phyloP scores from a whole-genome alignment of 1,140 invertebrate genomes.

The Drosophila punjabiensis region DNA sequence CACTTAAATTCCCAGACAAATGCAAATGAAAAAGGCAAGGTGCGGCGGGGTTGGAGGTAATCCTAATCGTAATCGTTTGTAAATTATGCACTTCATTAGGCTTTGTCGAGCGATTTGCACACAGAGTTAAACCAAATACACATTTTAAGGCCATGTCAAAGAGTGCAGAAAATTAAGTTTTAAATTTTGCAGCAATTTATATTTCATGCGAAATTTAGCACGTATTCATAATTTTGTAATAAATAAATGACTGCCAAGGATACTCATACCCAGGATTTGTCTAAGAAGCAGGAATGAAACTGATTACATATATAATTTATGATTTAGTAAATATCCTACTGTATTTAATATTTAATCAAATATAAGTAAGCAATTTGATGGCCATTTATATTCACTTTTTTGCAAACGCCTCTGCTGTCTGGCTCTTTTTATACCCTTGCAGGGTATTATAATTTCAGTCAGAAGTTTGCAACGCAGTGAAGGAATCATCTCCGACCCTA shows the following conservation, averaged over 20 bases:
- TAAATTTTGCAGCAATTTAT: background rate
- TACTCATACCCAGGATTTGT: background rate
- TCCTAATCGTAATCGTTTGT: constrained; percentile 52
- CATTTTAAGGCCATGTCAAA: background rate
- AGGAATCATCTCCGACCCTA: too few relatives aligned
- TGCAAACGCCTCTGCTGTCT: background rate
- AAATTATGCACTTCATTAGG: constrained; percentile 63
- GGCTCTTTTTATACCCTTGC: background rate
- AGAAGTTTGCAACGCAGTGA: too few relatives aligned
- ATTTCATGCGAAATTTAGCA: background rate
- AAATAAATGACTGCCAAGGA: background rate
- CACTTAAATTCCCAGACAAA: constrained; percentile 39
- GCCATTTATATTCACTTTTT: background rate
- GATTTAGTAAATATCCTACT: background rate
- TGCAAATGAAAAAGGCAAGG: constrained; percentile 9
- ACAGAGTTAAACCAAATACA: constrained; percentile 1
- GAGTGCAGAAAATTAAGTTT: constrained; percentile 6
- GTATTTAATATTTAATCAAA: background rate
- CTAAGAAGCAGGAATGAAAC: background rate
- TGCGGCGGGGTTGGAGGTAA: background rate
- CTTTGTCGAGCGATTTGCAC: constrained; percentile 33
- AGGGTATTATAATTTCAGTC: too few relatives aligned
- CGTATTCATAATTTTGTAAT: background rate
- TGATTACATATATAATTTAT: background rate
- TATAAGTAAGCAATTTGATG: background rate